Evolutionary conservation across 2,888 invertebrate genomes (phyloP).

Genomic region (Serrognathus titanus): DNA sequence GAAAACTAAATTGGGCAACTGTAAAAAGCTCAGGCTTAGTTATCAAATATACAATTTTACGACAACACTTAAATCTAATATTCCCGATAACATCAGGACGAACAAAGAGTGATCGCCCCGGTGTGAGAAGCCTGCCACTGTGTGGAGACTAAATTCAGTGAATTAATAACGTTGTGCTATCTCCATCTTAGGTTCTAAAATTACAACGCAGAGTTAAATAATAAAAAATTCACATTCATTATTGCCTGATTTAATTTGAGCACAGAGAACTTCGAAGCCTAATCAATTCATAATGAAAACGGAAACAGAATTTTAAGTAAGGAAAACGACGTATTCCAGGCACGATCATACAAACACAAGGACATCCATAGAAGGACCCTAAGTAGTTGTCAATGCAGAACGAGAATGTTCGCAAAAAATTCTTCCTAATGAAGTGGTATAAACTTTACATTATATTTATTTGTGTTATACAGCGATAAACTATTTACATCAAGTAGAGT

Average conservation of each 20-base stretch:
- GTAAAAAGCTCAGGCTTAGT: constrained; percentile 19
- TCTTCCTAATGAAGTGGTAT: constrained; percentile 2
- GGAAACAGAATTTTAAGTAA: not conserved
- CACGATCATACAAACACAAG: not conserved
- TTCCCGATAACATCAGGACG: constrained; percentile 35
- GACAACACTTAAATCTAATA: constrained; percentile 43
- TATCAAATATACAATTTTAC: constrained; percentile 42
- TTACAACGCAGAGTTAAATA: constrained; percentile 27
- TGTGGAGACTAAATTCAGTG: constrained; percentile 33
- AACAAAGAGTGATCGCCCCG: constrained; percentile 35
- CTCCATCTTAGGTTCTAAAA: constrained; percentile 29
- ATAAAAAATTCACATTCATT: constrained; percentile 6
- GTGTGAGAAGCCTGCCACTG: constrained; percentile 36
- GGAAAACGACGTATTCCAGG: not conserved
- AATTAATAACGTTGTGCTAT: constrained; percentile 30
- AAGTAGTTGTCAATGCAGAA: constrained; percentile 1
- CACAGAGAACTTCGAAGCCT: not conserved
- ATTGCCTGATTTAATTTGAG: no score
- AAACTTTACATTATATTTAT: constrained; percentile 2
- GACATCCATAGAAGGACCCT: not conserved
- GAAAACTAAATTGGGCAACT: constrained; percentile 18
- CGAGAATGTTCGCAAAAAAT: not conserved
- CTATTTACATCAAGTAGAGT: no score
- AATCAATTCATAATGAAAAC: not conserved
- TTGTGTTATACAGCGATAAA: no score